A percentile compares a stretch with the other conserved stretches of the same genome.
These are phyloP conservation scores for Tetragnatha versicolor DNA, from an alignment of 1,140 invertebrate genomes.

Conservation along the genomic window DNA sequence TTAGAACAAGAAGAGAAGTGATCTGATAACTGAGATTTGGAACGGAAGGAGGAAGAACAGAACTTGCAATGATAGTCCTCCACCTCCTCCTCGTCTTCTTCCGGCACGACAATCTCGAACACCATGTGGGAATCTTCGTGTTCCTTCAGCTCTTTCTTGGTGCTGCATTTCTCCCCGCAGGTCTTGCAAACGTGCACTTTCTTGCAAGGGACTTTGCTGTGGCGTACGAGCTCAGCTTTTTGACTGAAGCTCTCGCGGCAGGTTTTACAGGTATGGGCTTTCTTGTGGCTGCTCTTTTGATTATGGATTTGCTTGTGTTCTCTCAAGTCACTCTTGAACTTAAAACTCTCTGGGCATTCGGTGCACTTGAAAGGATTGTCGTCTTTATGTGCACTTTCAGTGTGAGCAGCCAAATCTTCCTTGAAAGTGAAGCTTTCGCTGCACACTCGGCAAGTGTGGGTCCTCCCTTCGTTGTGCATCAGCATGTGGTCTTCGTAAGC, in stretches of 20 bases:
- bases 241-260: not conserved
- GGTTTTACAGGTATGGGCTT: not conserved
- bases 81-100: not conserved
- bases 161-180: not conserved
- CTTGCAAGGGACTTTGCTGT: not conserved
- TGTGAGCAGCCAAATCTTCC: constrained; percentile 29
- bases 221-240: not conserved
- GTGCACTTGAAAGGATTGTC: constrained; percentile 37
- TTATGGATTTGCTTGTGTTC: constrained; percentile 41
- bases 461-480: constrained; percentile 36
- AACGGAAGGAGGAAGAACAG: not conserved
- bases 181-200: not conserved
- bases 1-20: not conserved
- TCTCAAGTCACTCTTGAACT: constrained; percentile 47
- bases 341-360: constrained; percentile 30
- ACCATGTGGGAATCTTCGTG: constrained; percentile 1
- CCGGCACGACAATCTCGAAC: too few relatives aligned
- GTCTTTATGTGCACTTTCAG: constrained; percentile 2
- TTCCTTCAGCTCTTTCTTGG: not conserved
- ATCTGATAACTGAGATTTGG: constrained; percentile 12
- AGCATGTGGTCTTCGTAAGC: constrained; percentile 30
- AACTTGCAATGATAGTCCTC: constrained; percentile 3
- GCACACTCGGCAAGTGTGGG: constrained; percentile 34
- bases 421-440: constrained; percentile 41
- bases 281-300: constrained; percentile 13